A percentile compares a stretch with the other conserved stretches of the same genome.
Evolutionary conservation across 2,888 invertebrate genomes (phyloP).

Genomic region (Spilarctia lutea): DNA sequence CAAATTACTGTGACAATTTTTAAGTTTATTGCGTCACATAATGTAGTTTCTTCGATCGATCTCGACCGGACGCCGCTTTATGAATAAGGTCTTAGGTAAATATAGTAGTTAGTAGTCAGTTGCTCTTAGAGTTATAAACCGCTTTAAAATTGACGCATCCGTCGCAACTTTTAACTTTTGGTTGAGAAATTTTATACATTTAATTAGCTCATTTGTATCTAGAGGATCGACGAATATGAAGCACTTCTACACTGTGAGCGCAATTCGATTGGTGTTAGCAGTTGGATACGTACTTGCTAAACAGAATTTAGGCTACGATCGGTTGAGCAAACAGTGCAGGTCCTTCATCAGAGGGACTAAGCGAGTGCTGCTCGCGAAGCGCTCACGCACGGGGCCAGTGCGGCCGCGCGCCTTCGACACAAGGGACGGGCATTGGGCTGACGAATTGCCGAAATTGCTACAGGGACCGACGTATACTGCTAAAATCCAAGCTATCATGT

Average conservation of each 20-base stretch:
- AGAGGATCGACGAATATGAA: constrained; percentile 59
- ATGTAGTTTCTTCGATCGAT: constrained; percentile 34
- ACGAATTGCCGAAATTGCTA: constrained; percentile 65
- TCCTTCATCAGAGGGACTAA: constrained; percentile 75
- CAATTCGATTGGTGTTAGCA: constrained; percentile 47
- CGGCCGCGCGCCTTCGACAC: constrained; percentile 72
- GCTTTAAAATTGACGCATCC: constrained; percentile 73
- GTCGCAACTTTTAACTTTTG: constrained; percentile 70
- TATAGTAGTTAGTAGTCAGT: constrained; percentile 32
- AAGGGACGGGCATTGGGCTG: constrained; percentile 71
- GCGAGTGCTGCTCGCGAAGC: constrained; percentile 85
- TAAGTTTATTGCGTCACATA: constrained; percentile 41
- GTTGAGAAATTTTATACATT: constrained; percentile 32
- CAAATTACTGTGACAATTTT: constrained; percentile 28
- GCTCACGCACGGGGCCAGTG: constrained; percentile 70
- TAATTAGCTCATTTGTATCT: constrained; percentile 43
- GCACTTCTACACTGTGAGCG: constrained; percentile 73
- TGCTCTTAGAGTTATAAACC: constrained; percentile 27
- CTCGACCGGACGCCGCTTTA: constrained; percentile 83
- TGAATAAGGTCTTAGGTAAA: constrained; percentile 31
- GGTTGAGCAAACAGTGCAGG: constrained; percentile 74
- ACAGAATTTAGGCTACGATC: constrained; percentile 33
- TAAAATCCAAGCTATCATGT: neutral
- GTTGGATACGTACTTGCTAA: constrained; percentile 31
- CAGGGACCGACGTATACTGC: constrained; percentile 68